These are phyloP conservation scores for Nebria salina DNA, from an alignment of 2,888 invertebrate species.

Conservation along the genomic window DNA sequence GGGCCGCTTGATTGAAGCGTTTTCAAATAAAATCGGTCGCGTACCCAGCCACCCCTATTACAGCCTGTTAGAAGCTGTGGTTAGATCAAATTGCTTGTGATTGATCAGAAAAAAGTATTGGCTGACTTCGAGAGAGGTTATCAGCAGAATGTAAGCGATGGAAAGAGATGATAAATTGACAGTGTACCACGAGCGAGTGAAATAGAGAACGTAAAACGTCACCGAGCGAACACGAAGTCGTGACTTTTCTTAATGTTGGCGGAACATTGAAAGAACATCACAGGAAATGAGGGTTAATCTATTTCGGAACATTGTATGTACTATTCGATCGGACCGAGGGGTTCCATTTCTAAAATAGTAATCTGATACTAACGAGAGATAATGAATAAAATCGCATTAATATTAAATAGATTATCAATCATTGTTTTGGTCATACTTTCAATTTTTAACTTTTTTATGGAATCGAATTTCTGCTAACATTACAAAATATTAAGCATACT, in stretches of 20 bases:
- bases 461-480: no score
- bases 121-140: constrained; percentile 44
- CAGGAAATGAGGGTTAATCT: constrained; percentile 10
- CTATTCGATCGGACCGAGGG: background rate
- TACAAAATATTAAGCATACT: no score
- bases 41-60: constrained; percentile 59
- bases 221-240: background rate
- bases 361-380: background rate
- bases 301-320: constrained; percentile 2
- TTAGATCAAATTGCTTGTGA: constrained; percentile 60
- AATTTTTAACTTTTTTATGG: background rate
- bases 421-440: background rate
- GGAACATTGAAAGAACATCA: constrained; percentile 12
- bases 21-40: constrained; percentile 64
- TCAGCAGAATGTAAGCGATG: constrained; percentile 44
- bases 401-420: background rate
- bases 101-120: constrained; percentile 52
- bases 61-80: constrained; percentile 63
- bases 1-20: constrained; percentile 63
- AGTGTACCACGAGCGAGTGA: background rate
- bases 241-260: constrained; percentile 12
- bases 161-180: constrained; percentile 19
- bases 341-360: background rate
- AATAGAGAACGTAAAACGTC: background rate
- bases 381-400: background rate